Conservation (phyloP, 2,888 invertebrate species). For the Acrocyrtus sp. region DNA sequence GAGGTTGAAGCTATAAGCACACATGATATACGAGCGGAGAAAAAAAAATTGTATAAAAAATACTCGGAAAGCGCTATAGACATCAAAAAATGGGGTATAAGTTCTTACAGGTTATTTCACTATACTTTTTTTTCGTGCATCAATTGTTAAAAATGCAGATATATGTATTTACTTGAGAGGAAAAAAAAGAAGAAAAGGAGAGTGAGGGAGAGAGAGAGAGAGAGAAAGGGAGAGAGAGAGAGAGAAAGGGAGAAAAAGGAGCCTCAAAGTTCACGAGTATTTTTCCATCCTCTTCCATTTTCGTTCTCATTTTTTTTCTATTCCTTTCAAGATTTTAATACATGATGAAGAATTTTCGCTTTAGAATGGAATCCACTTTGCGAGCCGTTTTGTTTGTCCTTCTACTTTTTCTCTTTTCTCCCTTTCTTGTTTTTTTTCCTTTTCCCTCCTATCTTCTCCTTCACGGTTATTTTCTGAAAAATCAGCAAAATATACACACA, state of each 20-base stretch:
- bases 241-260: background rate
- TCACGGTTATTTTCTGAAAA: constrained; percentile 10
- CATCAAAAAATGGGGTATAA: too few species aligned
- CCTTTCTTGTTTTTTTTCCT: background rate
- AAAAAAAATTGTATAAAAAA: constrained; percentile 9
- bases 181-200: background rate
- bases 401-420: constrained; percentile 16
- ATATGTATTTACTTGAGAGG: background rate
- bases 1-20: too few species aligned
- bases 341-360: constrained; percentile 24
- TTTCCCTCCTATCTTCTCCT: too few species aligned
- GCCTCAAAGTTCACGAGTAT: background rate
- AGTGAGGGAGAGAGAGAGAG: background rate
- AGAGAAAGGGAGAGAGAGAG: background rate
- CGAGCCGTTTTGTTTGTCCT: constrained; percentile 28
- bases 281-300: constrained; percentile 1
- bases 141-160: background rate
- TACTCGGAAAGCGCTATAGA: background rate
- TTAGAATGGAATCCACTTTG: constrained; percentile 30
- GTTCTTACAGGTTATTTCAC: background rate
- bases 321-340: background rate
- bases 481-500: constrained; percentile 12
- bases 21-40: too few species aligned
- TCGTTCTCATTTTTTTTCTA: constrained; percentile 8
- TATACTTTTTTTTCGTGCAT: background rate